Base-by-base conservation (phyloP, 92 coral and sea anemone species). In the Epizoanthus illoricatus region DNA sequence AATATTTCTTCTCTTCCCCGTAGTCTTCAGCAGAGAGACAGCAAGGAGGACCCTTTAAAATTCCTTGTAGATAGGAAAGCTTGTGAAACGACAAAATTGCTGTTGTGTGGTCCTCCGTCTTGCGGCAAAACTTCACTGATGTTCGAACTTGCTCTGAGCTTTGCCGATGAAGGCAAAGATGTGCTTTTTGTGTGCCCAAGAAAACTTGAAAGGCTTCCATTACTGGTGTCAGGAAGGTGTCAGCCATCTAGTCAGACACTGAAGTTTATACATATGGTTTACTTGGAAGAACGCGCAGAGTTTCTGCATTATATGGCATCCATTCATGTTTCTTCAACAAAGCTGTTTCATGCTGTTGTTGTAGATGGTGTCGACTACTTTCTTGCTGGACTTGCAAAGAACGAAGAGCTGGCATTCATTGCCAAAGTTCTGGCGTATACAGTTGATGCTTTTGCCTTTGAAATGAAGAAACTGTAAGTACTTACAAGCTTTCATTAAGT, bases 81-180 rank as follows among this genome's bases (percentile, higher is more conserved):
- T n/a, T 55, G 80, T 28, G 76, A 81, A 19, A 40, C 84, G 11
- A 83, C 70, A 60, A 92, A 76, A 84, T 15, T 84, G 5, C 73
- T 95, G 41, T 66, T 95, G 5, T 85, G 80, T 36, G 98, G 98
- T 6, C 91, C 98, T 0, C 82, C 68, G 19, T 61, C 80, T n/a
- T 83, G 94, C 69, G 98, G 98, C 0, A 95, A 93, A 80, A 91
- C 98, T 10, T 93, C 96, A 2, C 86, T 95, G 5, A 90, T 95
- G 23, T 95, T 95, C 45, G 91, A 92, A 64, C 88, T 91, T 24
- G 98, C 98, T 19, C 54, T 95, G 56, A 91, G 89, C 47, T 93
- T 87, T 74, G 98, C 98, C 17, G 98, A 95, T 23, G 92, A 95
- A 55, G 94, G 88, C 39, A 89, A 88, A 69, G 54, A 87, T 43